Evolutionary conservation across 2,797 vertebrate genomes (phyloP).

Genomic region (Labroides dimidiatus): DNA sequence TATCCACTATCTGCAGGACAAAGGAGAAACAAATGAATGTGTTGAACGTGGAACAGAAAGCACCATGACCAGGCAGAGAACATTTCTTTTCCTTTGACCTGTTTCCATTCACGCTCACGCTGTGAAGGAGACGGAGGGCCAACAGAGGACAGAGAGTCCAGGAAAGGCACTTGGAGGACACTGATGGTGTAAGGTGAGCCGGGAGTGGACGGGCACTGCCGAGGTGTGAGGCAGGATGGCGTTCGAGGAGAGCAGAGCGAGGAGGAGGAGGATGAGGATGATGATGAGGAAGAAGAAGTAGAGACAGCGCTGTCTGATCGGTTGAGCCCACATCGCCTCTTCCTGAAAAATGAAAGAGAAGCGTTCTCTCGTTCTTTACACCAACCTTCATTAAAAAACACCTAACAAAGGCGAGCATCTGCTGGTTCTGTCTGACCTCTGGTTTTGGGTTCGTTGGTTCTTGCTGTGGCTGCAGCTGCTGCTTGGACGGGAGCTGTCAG

Average conservation of each 20-base stretch:
- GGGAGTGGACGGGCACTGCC: conserved; percentile 65
- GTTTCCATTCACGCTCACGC: conserved; percentile 88
- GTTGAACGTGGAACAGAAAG: background rate
- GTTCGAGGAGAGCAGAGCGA: conserved; percentile 77
- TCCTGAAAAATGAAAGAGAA: conserved; percentile 38
- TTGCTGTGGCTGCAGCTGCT: conserved; percentile 61
- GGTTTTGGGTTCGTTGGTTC: conserved; percentile 55
- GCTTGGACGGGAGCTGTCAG: conserved; percentile 56
- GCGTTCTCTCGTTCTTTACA: background rate
- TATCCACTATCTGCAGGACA: conserved; percentile 87
- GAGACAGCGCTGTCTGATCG: conserved; percentile 71
- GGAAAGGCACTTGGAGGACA: conserved; percentile 77
- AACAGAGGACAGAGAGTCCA: conserved; percentile 79
- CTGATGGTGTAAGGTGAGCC: conserved; percentile 56
- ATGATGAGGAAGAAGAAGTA: conserved; percentile 78
- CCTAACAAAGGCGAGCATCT: background rate
- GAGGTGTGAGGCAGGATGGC: conserved; percentile 66
- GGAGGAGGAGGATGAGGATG: conserved; percentile 80
- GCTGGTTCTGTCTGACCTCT: conserved; percentile 51
- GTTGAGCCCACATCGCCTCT: conserved; percentile 53
- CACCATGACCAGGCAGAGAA: background rate
- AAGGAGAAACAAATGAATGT: background rate
- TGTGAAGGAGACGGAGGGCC: conserved; percentile 70
- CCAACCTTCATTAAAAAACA: background rate
- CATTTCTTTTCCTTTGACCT: conserved; percentile 75